Percentiles rank a stretch among this genome's conserved stretches.
Conservation (phyloP, 2,113 vertebrate genomes). For the Saimiri boliviensis region DNA sequence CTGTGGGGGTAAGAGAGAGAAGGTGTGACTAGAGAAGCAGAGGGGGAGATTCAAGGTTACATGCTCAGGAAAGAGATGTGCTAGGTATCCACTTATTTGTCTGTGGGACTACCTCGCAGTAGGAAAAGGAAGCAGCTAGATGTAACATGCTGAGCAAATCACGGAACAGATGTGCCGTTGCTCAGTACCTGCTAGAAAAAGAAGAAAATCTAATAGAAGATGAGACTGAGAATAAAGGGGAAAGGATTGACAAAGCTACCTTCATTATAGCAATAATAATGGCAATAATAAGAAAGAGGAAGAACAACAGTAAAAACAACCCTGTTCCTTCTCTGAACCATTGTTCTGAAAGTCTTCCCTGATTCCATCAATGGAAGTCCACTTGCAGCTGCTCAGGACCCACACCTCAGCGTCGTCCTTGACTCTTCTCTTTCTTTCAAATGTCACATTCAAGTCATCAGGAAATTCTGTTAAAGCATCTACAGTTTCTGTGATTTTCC, state of each 20-base stretch:
- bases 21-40: not conserved
- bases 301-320: not conserved
- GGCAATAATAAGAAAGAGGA: not conserved
- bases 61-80: not conserved
- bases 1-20: not conserved
- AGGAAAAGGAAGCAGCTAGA: not conserved
- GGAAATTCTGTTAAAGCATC: not conserved
- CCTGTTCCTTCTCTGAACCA: not conserved
- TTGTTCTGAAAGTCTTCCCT: not conserved
- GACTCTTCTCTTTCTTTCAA: not conserved
- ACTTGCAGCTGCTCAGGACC: not conserved
- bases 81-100: not conserved
- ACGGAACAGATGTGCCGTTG: too few relatives aligned
- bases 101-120: too few relatives aligned
- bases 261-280: not conserved
- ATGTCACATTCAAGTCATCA: not conserved
- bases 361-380: not conserved
- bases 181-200: not conserved
- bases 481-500: not conserved
- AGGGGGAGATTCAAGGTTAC: not conserved
- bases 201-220: not conserved
- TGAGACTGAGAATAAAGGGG: not conserved
- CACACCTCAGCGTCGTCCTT: not conserved
- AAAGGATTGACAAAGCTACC: not conserved
- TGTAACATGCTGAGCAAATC: not conserved